Conservation (phyloP, 2,113 vertebrate species). For the Alces alces region DNA sequence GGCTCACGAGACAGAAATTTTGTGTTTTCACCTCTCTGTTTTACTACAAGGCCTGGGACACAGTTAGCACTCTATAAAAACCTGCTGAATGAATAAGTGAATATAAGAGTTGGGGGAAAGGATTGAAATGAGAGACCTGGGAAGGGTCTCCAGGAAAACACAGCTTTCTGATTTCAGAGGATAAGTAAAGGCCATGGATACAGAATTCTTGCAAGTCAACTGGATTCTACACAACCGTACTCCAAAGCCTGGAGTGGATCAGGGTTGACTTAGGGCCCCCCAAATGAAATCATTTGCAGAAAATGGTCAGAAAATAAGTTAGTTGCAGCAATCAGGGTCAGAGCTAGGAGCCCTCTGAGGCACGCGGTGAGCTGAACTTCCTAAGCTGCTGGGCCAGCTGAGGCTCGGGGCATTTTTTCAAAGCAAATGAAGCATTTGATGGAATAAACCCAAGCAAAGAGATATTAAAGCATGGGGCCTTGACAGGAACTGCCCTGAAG, state of each 20-base stretch:
- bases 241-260: background rate
- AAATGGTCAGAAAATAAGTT: background rate
- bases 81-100: background rate
- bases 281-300: background rate
- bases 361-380: background rate
- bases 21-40: background rate
- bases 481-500: conserved; percentile 59
- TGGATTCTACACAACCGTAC: background rate
- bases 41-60: background rate
- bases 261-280: background rate
- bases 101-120: background rate
- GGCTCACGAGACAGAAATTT: background rate
- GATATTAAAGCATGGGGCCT: conserved; percentile 35
- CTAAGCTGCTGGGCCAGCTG: background rate
- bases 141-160: background rate
- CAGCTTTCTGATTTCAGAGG: background rate
- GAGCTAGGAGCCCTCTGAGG: background rate
- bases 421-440: conserved; percentile 44
- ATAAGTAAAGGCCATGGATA: background rate
- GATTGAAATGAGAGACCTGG: background rate
- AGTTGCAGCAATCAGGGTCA: background rate
- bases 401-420: background rate
- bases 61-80: background rate
- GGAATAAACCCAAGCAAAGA: conserved; percentile 41
- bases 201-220: background rate